Conservation (phyloP, 2,888 invertebrate species). For the Caenorhabditis doughertyi region DNA sequence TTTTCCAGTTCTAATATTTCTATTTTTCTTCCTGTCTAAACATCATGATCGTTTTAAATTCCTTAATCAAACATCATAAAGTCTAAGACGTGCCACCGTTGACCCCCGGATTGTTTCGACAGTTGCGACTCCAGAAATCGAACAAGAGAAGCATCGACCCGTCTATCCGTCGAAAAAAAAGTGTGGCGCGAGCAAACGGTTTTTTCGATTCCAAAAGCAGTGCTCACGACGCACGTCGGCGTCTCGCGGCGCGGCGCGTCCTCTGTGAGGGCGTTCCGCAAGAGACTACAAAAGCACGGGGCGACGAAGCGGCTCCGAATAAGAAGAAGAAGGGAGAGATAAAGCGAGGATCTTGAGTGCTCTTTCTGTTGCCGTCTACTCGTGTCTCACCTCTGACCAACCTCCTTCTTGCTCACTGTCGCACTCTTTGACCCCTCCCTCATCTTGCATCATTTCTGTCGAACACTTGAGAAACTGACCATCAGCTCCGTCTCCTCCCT, state of each 20-base stretch:
- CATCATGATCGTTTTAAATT: conserved; percentile 29
- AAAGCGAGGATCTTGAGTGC: conserved; percentile 64
- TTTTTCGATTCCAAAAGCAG: conserved; percentile 62
- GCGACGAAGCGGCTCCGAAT: conserved; percentile 27
- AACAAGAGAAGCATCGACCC: conserved; percentile 34
- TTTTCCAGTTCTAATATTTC: too few species aligned
- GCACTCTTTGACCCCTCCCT: conserved; percentile 44
- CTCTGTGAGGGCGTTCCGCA: conserved; percentile 51
- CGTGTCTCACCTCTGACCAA: conserved; percentile 32
- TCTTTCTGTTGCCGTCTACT: conserved; percentile 42
- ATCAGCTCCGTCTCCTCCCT: conserved; percentile 31
- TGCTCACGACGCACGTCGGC: conserved; percentile 58
- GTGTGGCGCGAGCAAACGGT: conserved; percentile 45
- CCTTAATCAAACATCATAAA: conserved; percentile 33
- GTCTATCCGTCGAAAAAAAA: conserved; percentile 45
- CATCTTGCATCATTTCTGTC: conserved; percentile 43
- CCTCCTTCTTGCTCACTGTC: conserved; percentile 16
- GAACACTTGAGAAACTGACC: conserved; percentile 63
- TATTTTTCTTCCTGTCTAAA: conserved; percentile 29
- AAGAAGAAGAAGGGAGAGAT: conserved; percentile 43
- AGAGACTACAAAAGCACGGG: conserved; percentile 57
- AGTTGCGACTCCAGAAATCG: conserved; percentile 43
- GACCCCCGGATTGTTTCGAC: conserved; percentile 50
- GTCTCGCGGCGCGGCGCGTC: conserved; percentile 47
- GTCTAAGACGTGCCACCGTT: conserved; percentile 36